These are phyloP conservation scores for Myrmecobius fasciatus DNA, from an alignment of 2,113 vertebrate species.

Conservation along the genomic window DNA sequence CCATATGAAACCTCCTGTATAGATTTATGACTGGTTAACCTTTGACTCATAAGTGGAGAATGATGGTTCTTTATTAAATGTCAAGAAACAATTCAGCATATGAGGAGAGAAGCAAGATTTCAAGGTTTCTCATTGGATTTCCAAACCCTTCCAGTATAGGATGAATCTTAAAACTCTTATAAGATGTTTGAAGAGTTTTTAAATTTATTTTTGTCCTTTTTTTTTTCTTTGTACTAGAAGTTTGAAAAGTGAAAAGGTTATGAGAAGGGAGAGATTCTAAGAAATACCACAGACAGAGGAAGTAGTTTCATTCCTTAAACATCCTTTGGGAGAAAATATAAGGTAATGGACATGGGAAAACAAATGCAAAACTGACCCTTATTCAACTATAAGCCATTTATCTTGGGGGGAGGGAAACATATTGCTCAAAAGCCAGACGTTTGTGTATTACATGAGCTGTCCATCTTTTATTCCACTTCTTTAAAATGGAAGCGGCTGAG, in stretches of 20 bases:
- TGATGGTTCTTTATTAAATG: constrained; percentile 20
- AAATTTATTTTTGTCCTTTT: neutral
- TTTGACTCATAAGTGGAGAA: constrained; percentile 26
- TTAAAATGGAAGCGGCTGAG: neutral
- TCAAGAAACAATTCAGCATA: neutral
- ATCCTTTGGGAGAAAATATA: constrained; percentile 28
- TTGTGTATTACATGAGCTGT: constrained; percentile 8
- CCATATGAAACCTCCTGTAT: neutral
- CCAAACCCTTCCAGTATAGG: constrained; percentile 42
- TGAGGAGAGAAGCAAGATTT: neutral
- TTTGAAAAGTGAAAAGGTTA: constrained; percentile 32
- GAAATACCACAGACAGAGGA: constrained; percentile 4
- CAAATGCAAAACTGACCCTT: constrained; percentile 45
- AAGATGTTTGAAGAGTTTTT: neutral
- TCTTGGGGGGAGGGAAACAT: constrained; percentile 27
- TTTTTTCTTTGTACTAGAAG: constrained; percentile 49
- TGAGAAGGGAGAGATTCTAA: constrained; percentile 45
- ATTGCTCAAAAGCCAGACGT: constrained; percentile 4
- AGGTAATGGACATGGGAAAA: constrained; percentile 36
- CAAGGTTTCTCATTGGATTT: constrained; percentile 25
- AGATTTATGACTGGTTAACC: constrained; percentile 34
- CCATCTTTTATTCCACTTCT: constrained; percentile 38
- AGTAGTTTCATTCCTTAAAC: constrained; percentile 52
- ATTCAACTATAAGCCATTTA: neutral
- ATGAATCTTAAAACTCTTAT: constrained; percentile 49